phyloP scores from a whole-genome alignment of 2,888 invertebrate genomes.

The Hyles lineata region DNA sequence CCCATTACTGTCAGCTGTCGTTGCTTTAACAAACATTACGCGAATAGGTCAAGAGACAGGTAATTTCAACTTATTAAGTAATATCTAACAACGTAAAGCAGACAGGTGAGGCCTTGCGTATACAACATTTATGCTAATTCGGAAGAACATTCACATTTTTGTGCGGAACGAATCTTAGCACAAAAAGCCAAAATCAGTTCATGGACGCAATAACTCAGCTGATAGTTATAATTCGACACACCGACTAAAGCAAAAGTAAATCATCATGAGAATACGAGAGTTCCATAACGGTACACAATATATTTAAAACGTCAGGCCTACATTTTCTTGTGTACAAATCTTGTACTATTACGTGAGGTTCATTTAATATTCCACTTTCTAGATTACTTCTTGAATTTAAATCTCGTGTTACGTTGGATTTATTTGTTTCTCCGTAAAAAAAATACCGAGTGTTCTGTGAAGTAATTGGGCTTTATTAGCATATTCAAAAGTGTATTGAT shows the following conservation, averaged over 20 bases:
- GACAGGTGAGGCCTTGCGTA: constrained; percentile 44
- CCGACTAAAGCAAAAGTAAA: constrained; percentile 44
- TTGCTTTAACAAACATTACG: constrained; percentile 33
- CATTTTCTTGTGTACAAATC: constrained; percentile 36
- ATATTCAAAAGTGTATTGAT: constrained; percentile 14
- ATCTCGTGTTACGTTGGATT: constrained; percentile 60
- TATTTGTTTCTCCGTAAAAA: constrained; percentile 38
- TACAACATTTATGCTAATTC: constrained; percentile 65
- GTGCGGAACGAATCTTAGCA: constrained; percentile 55
- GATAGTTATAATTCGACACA: constrained; percentile 48
- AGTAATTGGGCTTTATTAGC: constrained; percentile 22
- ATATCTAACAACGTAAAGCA: constrained; percentile 38
- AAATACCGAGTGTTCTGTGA: constrained; percentile 30
- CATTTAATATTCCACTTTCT: constrained; percentile 60
- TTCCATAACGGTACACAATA: constrained; percentile 29
- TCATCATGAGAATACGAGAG: constrained; percentile 41
- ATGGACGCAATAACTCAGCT: constrained; percentile 48
- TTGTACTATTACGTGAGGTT: constrained; percentile 49
- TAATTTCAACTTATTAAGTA: constrained; percentile 41
- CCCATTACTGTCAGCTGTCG: constrained; percentile 25
- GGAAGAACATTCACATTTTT: constrained; percentile 55
- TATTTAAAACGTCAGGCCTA: constrained; percentile 29
- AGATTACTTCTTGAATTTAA: constrained; percentile 66
- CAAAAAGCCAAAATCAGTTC: constrained; percentile 54
- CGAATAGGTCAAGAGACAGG: constrained; percentile 40